A percentile compares a stretch with the other conserved stretches of the same genome.
Conservation (phyloP, 2,888 invertebrate species). For the Tillus elongatus region DNA sequence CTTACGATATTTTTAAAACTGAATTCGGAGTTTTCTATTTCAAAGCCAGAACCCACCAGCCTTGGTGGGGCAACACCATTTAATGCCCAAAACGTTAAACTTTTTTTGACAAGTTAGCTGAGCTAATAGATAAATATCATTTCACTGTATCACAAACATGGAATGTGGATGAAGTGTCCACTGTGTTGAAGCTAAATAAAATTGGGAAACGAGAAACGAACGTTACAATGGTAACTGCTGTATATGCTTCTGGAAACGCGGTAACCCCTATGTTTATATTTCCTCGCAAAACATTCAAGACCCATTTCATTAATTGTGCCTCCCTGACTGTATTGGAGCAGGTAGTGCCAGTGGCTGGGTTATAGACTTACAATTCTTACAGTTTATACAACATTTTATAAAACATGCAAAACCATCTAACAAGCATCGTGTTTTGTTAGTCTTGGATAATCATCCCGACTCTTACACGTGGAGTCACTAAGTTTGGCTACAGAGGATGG, state of each 20-base stretch:
- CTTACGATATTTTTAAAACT: constrained; percentile 17
- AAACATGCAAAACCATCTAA: constrained; percentile 6
- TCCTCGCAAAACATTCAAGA: too few species aligned
- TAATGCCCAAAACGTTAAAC: too few species aligned
- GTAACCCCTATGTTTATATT: constrained; percentile 17
- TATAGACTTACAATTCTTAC: constrained; percentile 3
- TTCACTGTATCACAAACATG: too few species aligned
- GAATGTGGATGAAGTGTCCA: constrained; percentile 25
- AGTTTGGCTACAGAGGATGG: constrained; percentile 25
- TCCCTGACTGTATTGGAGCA: constrained; percentile 7
- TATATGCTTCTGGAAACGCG: constrained; percentile 16
- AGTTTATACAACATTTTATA: too few species aligned
- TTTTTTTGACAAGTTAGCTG: constrained; percentile 26
- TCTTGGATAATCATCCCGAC: constrained; percentile 30
- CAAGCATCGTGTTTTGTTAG: constrained; percentile 17
- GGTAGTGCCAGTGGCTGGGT: constrained; percentile 8
- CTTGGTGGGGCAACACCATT: constrained; percentile 26
- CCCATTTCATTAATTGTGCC: constrained; percentile 9
- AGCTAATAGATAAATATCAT: constrained; percentile 19
- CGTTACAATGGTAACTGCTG: constrained; percentile 23
- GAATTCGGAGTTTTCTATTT: constrained; percentile 23
- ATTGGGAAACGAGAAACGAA: constrained; percentile 27
- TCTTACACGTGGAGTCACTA: constrained; percentile 23
- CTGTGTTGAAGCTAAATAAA: constrained; percentile 19
- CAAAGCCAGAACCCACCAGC: constrained; percentile 26